Evolutionary conservation across 2,113 vertebrate species (phyloP), one percentile per base, ranked within the genome.

Genomic region (Falcunculus frontatus): DNA sequence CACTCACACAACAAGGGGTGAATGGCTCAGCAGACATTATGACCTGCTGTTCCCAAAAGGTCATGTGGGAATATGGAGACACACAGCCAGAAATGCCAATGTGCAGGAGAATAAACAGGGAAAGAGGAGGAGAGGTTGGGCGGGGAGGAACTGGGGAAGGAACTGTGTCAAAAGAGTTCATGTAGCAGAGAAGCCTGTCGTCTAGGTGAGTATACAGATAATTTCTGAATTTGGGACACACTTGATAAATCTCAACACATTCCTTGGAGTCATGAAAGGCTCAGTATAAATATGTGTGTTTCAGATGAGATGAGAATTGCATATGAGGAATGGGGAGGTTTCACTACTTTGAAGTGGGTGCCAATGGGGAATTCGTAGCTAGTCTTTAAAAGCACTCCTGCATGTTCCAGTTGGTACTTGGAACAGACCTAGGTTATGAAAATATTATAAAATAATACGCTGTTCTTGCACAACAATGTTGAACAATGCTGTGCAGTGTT

Each of bases 401-500:
- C 42, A 29, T 88, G 44, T 81, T 67, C 55, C 59, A 69, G 11
- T 10, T 80, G n/a, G 18, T 75, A 59, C 50, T 93, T 78, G n/a
- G 29, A 90, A 93, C 37, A 78, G 56, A 55, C 22, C 44, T 57
- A 23, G 29, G 16, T 70, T 84, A 53, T 47, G n/a, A 86, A 95
- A 80, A 91, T 70, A 80, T 19, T 96, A n/a, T 55, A 77, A 83
- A 94, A 87, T 62, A 46, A 47, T 47, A 7, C 56, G 44, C 42
- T 92, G 25, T 59, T 94, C 55, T 44, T 90, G 33, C 25, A 72
- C 22, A 49, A 53, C 50, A 81, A 75, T 41, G 41, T 53, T 86
- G 56, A 72, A 83, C 78, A 94, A 88, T 70, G 74, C 17, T 26
- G 14, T 72, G 20, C 56, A 77, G 35, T 92, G 42, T 93, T 92